Conservation (phyloP, 2,797 vertebrate genomes). For the Huso huso region DNA sequence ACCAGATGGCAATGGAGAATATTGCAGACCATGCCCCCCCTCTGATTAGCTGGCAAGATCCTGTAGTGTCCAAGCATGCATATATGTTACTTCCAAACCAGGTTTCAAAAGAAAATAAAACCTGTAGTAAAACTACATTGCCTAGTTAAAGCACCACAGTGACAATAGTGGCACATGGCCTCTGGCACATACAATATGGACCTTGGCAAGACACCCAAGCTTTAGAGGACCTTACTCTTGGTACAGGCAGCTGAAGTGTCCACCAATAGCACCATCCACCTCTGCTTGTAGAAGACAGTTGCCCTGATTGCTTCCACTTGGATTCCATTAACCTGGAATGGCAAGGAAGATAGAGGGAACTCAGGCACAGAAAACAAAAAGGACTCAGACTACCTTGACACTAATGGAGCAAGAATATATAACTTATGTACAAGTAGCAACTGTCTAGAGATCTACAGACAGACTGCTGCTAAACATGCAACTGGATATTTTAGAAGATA, state of each 20-base stretch:
- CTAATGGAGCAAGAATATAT: too few species aligned
- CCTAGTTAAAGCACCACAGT: background rate
- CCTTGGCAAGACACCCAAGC: background rate
- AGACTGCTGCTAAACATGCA: too few species aligned
- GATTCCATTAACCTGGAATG: conserved; percentile 37
- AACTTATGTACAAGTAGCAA: background rate
- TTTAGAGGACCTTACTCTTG: conserved; percentile 35
- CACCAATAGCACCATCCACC: conserved; percentile 60
- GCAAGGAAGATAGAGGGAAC: background rate
- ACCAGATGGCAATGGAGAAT: too few species aligned
- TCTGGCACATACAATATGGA: background rate
- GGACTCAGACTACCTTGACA: background rate
- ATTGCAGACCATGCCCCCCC: too few species aligned
- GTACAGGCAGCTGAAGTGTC: conserved; percentile 63
- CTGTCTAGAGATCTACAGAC: background rate
- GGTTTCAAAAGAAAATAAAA: too few species aligned
- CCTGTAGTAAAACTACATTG: too few species aligned
- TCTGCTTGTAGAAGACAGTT: conserved; percentile 56
- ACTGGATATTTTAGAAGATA: too few species aligned
- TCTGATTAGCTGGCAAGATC: too few species aligned
- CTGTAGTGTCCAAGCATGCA: too few species aligned
- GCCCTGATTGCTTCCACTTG: conserved; percentile 44
- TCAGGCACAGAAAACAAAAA: background rate
- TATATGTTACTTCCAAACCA: too few species aligned
- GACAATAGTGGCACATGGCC: background rate